A percentile compares a stretch with the other conserved stretches of the same genome.
Conservation (phyloP, 2,888 invertebrate genomes). For the Rugalucina vietnamica region DNA sequence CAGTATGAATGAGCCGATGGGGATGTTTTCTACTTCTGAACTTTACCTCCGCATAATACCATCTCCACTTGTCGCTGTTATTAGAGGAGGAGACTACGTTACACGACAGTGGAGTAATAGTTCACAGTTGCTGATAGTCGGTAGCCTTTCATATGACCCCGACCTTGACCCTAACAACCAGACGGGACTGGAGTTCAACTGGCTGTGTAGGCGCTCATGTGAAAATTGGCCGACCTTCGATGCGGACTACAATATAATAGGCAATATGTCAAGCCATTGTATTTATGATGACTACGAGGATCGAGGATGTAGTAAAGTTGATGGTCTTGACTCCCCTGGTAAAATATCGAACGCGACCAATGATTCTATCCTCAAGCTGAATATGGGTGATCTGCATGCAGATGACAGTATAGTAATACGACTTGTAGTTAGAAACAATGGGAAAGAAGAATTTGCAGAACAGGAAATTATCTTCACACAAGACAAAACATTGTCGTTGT, state of each 20-base stretch:
- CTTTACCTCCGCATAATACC: conserved; percentile 48
- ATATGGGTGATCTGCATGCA: conserved; percentile 59
- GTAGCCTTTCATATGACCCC: conserved; percentile 55
- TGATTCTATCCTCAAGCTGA: conserved; percentile 33
- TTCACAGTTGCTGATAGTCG: conserved; percentile 49
- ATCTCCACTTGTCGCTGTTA: conserved; percentile 53
- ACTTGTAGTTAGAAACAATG: conserved; percentile 43
- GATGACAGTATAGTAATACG: conserved; percentile 50
- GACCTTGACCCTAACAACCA: conserved; percentile 60
- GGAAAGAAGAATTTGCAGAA: conserved; percentile 33
- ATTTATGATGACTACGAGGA: conserved; percentile 42
- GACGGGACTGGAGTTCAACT: conserved; percentile 60
- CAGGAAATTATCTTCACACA: conserved; percentile 39
- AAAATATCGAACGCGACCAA: conserved; percentile 47
- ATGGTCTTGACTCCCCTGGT: conserved; percentile 57
- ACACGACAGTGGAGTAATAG: conserved; percentile 44
- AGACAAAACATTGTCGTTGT: conserved; percentile 53
- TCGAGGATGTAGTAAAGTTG: conserved; percentile 58
- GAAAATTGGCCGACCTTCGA: conserved; percentile 57
- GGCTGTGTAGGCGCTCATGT: conserved; percentile 64
- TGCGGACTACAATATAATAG: conserved; percentile 31
- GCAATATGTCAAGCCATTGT: conserved; percentile 30
- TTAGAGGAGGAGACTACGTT: conserved; percentile 56
- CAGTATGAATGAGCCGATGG: conserved; percentile 66
- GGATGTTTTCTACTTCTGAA: conserved; percentile 53